Conservation (phyloP, 2,113 vertebrate species). For the Chrysemys picta region DNA sequence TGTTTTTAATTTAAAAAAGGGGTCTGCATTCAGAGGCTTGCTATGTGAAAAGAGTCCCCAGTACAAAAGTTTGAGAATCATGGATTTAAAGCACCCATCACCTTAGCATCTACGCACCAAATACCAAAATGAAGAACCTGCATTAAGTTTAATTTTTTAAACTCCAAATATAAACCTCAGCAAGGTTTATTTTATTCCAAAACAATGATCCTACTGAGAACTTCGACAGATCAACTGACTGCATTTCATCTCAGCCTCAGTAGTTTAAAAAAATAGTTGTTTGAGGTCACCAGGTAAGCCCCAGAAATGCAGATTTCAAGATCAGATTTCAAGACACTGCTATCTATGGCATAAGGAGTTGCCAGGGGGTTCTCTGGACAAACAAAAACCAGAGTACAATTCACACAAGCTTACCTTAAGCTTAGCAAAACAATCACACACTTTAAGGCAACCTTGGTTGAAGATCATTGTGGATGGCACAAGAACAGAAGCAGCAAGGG, state of each 20-base stretch:
- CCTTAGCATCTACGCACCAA: neutral
- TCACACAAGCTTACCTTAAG: constrained; percentile 38
- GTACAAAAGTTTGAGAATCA: too few species aligned
- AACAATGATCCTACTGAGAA: neutral
- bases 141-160: neutral
- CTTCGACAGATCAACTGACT: neutral
- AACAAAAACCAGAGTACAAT: constrained; percentile 21
- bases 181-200: neutral
- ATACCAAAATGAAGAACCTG: neutral
- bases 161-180: neutral
- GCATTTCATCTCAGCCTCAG: neutral
- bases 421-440: constrained; percentile 38
- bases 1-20: too few species aligned
- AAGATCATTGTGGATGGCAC: neutral
- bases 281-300: neutral
- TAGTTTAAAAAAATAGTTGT: neutral
- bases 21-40: too few species aligned
- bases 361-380: neutral
- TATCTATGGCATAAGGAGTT: fast-evolving
- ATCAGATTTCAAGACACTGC: neutral
- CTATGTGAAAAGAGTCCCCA: too few species aligned
- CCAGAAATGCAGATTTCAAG: neutral
- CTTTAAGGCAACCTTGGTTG: neutral
- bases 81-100: neutral
- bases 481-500: neutral